Base-by-base conservation (phyloP, 2,113 vertebrate genomes). In the Neogale vison region DNA sequence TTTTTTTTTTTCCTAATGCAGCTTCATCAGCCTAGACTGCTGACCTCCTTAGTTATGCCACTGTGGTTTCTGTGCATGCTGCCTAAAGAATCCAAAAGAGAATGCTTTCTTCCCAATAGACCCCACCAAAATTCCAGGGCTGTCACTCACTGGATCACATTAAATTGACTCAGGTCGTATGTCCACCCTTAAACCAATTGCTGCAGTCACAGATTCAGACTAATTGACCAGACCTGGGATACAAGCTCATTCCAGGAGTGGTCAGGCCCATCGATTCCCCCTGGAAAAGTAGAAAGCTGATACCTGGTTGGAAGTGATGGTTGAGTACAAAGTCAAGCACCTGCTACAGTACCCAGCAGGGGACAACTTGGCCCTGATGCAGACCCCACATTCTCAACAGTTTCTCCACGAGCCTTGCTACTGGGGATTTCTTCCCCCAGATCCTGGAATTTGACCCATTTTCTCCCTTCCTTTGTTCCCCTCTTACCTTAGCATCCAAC, bases 301-400 rank as follows among this genome's bases (percentile, higher is more conserved):
- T 23, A 21, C 36, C 10, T 4, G 31, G 50, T 21, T 11, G 21
- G 85, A 36, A 29, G 15, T 2, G 6, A 14, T 23, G 26, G 69
- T 1, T 3, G 24, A 20, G 31, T 1, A 10, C 13, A 50, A 39
- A 9, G 23, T 50, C 36, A 3, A 29, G n/a, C 23, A 9, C 23
- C 10, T 7, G 13, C 31, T 21, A 3, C 39, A 9, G 31, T 7
- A 39, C 39, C 7, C 26, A 31, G 34, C 29, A 7, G 39, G 6
- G 12, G 50, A 20, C 14, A 2, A 24, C 9, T 1, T 12, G 31
- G 29, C 6, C n/a, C 34, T 1, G 8, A 17, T 0, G 20, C 36
- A 69, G 50, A 50, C 8, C 13, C n/a, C n/a, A 34, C 36, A 2
- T 11, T 39, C 85, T 18, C 23, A 15, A 4, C 1, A 26, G 8